Evolutionary conservation across 2,888 invertebrate genomes (phyloP).

Genomic region (Cryptus armator): DNA sequence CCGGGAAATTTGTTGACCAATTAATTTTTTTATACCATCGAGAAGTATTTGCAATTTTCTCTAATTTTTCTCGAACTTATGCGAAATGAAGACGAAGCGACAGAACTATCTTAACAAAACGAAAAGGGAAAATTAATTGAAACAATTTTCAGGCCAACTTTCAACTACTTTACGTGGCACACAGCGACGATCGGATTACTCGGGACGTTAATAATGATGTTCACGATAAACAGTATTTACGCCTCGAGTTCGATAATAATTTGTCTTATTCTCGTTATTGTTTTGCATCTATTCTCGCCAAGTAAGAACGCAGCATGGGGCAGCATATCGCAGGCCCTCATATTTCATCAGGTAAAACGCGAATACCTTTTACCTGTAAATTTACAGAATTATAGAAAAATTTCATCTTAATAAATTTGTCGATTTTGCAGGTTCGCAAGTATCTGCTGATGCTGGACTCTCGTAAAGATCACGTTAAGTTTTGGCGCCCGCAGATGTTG

Average conservation of each 20-base stretch:
- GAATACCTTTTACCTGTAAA: too few species aligned
- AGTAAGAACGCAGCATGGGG: constrained; percentile 96
- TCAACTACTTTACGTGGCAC: constrained; percentile 98
- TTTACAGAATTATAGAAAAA: too few species aligned
- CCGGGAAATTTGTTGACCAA: too few species aligned
- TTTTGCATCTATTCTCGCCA: constrained; percentile 95
- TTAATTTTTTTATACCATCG: too few species aligned
- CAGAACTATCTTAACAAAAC: too few species aligned
- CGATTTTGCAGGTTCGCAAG: constrained; percentile 91
- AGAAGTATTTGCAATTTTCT: too few species aligned
- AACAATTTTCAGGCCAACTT: constrained; percentile 92
- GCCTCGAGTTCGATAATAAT: constrained; percentile 95
- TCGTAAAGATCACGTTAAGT: constrained; percentile 99
- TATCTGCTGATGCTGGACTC: constrained; percentile 98
- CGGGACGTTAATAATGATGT: constrained; percentile 97
- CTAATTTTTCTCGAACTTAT: too few species aligned
- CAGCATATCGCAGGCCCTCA: constrained; percentile 99
- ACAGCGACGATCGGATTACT: constrained; percentile 94
- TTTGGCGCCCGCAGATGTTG: constrained; percentile 99
- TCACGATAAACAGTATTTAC: constrained; percentile 96
- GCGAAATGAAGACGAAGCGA: too few species aligned
- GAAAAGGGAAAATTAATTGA: constrained; percentile 36
- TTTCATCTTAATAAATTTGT: not conserved
- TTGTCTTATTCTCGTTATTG: constrained; percentile 93
- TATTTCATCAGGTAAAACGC: constrained; percentile 96